Conservation (phyloP, 2,888 invertebrate species). For the Sinelater perroti region DNA sequence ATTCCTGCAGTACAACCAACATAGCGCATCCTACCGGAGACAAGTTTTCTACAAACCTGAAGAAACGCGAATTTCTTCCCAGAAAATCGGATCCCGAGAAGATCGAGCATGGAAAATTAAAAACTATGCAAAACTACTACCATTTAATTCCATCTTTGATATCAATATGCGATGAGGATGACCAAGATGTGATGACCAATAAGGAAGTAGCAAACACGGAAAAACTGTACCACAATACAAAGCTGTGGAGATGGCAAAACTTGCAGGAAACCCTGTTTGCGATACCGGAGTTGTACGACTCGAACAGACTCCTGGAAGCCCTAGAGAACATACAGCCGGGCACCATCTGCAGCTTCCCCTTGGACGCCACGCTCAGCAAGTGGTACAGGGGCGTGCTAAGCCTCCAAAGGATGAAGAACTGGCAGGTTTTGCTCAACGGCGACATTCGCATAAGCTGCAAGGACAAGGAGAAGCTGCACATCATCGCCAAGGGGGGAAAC, state of each 20-base stretch:
- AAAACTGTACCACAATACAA: background rate
- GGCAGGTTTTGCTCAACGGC: slow-evolving; percentile 45
- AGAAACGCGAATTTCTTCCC: too few relatives aligned
- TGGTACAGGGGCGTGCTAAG: slow-evolving; percentile 46
- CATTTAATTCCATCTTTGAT: slow-evolving; percentile 50
- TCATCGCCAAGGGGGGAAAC: slow-evolving; percentile 54
- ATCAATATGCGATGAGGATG: slow-evolving; percentile 46
- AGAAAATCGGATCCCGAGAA: slow-evolving; percentile 16
- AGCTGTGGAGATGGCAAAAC: slow-evolving; percentile 16
- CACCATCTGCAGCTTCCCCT: background rate
- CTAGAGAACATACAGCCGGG: slow-evolving; percentile 26
- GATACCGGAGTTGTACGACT: slow-evolving; percentile 18
- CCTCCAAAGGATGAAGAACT: slow-evolving; percentile 45
- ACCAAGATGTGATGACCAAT: slow-evolving; percentile 32
- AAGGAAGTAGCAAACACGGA: slow-evolving; percentile 1
- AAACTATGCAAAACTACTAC: slow-evolving; percentile 50
- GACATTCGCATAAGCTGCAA: slow-evolving; percentile 48
- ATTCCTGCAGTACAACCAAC: background rate
- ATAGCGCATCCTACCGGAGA: too few relatives aligned
- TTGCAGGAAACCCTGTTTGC: slow-evolving; percentile 22
- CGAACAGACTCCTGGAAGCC: slow-evolving; percentile 36
- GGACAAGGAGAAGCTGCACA: slow-evolving; percentile 46
- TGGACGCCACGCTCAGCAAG: slow-evolving; percentile 42
- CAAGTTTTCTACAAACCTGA: too few relatives aligned
- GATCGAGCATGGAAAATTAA: slow-evolving; percentile 26